Evolutionary conservation across 30 jellyfish, hydroid and myxozoan species (phyloP).

Genomic region (Catostylus mosaicus): DNA sequence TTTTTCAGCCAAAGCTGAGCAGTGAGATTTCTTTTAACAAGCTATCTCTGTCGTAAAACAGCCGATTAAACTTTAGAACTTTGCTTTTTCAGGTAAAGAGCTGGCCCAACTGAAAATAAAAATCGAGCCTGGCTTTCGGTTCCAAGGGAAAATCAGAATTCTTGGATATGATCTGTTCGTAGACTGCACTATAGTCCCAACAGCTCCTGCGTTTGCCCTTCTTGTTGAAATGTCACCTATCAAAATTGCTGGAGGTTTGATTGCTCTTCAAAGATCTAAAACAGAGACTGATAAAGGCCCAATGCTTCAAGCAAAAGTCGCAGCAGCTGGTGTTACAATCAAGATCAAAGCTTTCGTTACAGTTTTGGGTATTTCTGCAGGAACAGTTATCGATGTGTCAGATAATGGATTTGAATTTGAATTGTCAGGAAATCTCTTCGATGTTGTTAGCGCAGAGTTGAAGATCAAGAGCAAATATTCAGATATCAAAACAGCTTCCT

Average conservation of each 20-base stretch:
- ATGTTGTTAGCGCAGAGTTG: conserved; percentile 69
- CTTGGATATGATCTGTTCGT: conserved; percentile 44
- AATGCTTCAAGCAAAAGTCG: conserved; percentile 59
- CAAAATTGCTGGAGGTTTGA: conserved; percentile 70
- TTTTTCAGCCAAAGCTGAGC: too few species aligned
- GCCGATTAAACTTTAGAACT: too few species aligned
- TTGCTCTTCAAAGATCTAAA: conserved; percentile 64
- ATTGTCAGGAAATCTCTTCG: conserved; percentile 76
- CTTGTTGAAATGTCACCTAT: conserved; percentile 90
- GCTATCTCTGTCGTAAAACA: too few species aligned
- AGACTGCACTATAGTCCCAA: conserved; percentile 62
- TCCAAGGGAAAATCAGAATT: conserved; percentile 78
- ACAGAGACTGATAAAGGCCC: conserved; percentile 93
- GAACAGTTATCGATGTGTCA: conserved; percentile 62
- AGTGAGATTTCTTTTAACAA: too few species aligned
- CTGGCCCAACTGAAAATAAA: conserved; percentile 54
- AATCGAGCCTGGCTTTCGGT: conserved; percentile 64
- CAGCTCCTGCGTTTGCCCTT: conserved; percentile 34
- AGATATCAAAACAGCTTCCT: conserved; percentile 58
- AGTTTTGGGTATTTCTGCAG: conserved; percentile 87
- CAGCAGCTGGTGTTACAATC: conserved; percentile 61
- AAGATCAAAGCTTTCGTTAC: conserved; percentile 70
- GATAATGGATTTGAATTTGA: conserved; percentile 73
- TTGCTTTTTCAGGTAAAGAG: conserved; percentile 78
- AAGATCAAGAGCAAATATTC: conserved; percentile 46